phyloP scores from a whole-genome alignment of 2,888 invertebrate genomes.

The Troilus luridus region DNA sequence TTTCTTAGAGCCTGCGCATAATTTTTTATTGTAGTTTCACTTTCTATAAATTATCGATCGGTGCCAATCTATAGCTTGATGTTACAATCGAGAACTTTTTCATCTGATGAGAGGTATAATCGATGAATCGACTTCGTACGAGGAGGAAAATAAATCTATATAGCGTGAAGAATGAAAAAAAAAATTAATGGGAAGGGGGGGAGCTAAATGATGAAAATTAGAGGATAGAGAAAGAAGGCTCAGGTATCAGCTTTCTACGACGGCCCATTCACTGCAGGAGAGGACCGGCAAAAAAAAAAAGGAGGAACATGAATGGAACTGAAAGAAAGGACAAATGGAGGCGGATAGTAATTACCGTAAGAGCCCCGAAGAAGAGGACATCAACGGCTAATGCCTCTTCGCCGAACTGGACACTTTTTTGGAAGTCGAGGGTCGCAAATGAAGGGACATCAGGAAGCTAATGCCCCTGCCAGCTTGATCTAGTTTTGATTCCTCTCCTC shows the following conservation, averaged over 20 bases:
- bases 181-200: not conserved
- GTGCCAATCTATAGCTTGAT: not conserved
- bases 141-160: conserved; percentile 25
- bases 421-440: conserved; percentile 36
- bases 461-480: conserved; percentile 33
- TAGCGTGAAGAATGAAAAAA: conserved; percentile 37
- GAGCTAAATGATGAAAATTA: conserved; percentile 22
- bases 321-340: conserved; percentile 38
- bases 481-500: conserved; percentile 50
- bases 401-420: conserved; percentile 48
- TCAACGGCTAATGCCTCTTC: conserved; percentile 47
- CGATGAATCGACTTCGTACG: conserved; percentile 7
- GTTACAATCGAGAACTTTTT: not conserved
- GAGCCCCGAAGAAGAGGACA: conserved; percentile 1
- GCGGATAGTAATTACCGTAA: conserved; percentile 16
- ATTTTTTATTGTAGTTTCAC: conserved; percentile 19
- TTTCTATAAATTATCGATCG: not conserved
- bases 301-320: conserved; percentile 22
- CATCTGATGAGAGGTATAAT: conserved; percentile 30
- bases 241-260: conserved; percentile 31
- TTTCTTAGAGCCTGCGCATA: not conserved
- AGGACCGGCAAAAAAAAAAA: not conserved
- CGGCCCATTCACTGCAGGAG: conserved; percentile 11
- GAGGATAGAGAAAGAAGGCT: conserved; percentile 10
- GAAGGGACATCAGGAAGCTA: conserved; percentile 42